Evolutionary conservation across 2,113 vertebrate genomes (phyloP), one percentile per base, ranked within the genome.

Genomic region (Myanophis thanlyinensis): DNA sequence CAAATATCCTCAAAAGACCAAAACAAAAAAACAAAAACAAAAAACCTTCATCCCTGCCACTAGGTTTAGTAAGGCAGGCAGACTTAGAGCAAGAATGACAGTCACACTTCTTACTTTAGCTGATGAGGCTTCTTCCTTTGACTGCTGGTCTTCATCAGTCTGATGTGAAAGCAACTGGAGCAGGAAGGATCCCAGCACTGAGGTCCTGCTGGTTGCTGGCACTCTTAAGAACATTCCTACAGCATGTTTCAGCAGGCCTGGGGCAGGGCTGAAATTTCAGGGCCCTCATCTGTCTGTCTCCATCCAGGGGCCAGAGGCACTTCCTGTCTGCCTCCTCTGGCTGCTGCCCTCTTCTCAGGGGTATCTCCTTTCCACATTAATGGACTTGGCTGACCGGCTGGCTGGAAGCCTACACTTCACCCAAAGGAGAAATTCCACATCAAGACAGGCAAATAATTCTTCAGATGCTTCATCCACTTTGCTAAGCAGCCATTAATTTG

Each of bases 201-300:
- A 18, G 53, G 25, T 96, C 90, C 73, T 90, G 80, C 30, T 0
- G 0, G 93, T 80, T 91, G 30, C 91, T 93, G 95, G 88, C 90
- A 91, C 89, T 93, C 93, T 47, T 47, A 59, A 85, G 94, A 91
- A 94, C 95, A 94, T 96, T 96, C 95, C 94, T 94, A 90, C 93
- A 96, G 94, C 88, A 0, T 95, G 96, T 95, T 93, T 93, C 87
- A 94, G 0, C 94, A 3, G 1, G 95, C 53, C 40, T 0, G 5
- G 0, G 8, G 93, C 93, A 85, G 92, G 44, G 91, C 10, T 90
- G 0, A 93, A 56, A 91, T 54, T 94, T n/a, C 91, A 62, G 0
- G 0, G 47, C 92, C 92, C 59, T 46, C 84, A 49, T 91, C 35
- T 52, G 1, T 73, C 86, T 93, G 92, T 87, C 90, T 94, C 90